These are phyloP conservation scores for Eupithecia subumbrata DNA, from an alignment of 2,888 invertebrate species.

Conservation along the genomic window DNA sequence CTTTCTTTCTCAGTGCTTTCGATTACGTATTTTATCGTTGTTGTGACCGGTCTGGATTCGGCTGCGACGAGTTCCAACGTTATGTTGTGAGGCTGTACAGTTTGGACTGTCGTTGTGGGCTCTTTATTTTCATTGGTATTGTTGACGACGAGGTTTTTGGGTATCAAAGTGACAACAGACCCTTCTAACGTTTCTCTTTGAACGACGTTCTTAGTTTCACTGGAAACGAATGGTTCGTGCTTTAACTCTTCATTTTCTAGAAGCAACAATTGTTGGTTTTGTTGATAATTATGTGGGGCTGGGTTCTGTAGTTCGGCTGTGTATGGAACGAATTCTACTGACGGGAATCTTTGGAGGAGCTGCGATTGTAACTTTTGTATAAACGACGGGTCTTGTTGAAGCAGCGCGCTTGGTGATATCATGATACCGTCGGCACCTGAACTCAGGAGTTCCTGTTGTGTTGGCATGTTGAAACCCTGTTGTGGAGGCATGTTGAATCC, in stretches of 20 bases:
- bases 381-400: conserved; percentile 80
- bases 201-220: conserved; percentile 65
- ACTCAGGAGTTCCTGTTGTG: conserved; percentile 66
- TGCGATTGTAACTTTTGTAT: conserved; percentile 76
- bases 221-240: conserved; percentile 58
- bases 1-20: conserved; percentile 59
- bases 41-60: conserved; percentile 63
- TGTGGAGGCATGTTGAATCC: conserved; percentile 45
- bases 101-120: conserved; percentile 49
- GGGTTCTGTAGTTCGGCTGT: conserved; percentile 58
- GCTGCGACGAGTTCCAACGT: conserved; percentile 58
- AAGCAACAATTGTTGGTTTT: conserved; percentile 56
- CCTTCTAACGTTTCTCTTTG: conserved; percentile 74
- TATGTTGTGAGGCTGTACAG: conserved; percentile 56
- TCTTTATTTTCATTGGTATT: conserved; percentile 64
- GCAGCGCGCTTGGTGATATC: conserved; percentile 73
- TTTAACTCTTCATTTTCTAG: conserved; percentile 67
- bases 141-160: conserved; percentile 56
- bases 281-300: conserved; percentile 49
- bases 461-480: conserved; percentile 58
- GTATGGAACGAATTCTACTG: conserved; percentile 76
- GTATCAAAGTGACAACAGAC: conserved; percentile 61
- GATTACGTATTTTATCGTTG: conserved; percentile 64
- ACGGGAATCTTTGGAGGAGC: conserved; percentile 69
- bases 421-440: conserved; percentile 69